Evolutionary conservation across 2,888 invertebrate genomes (phyloP), one percentile per base, ranked within the genome.

Genomic region (Zele albiditarsus): DNA sequence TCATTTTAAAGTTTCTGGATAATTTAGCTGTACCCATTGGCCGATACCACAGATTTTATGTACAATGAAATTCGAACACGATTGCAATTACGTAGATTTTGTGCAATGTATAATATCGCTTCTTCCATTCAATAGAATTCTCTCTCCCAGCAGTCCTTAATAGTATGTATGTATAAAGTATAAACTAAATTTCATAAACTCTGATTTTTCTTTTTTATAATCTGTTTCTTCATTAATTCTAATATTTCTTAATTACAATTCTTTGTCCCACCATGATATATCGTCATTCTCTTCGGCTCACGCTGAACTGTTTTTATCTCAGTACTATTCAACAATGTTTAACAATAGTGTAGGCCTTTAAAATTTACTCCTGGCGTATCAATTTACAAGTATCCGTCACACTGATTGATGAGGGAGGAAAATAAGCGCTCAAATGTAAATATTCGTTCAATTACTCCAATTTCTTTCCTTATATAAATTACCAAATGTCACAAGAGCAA

Each of bases 101-200:
- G 85, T 87, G 86, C 85, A 81, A 85, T 81, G 80, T 83, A 83
- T 82, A 84, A 83, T 83, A 81, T 81, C 84, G 66, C 74, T 70
- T 38, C 74, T 70, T 38, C 28, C 25, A 25, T 28, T 28, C 20
- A 28, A 60, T 28, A 60, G 58, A 62, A 77, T 73, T 73, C 70
- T 66, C 71, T 76, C 46, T 70, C 49, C 76, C 73, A 80, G 79
- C 82, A 46, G 77, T 65, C 70, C 57, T 75, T 76, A 79, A 80
- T 82, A 82, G 81, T 71, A 75, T 73, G 66, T 67, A 76, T 79
- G 82, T 86, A 83, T 85, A 84, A 82, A 85, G 84, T 84, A 84
- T 86, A 86, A 62, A 87, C 86, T 87, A 86, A 86, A 84, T 83
- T 85, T 86, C 86, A 87, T 86, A 87, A 86, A 87, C 86, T 87